A percentile compares a stretch with the other conserved stretches of the same genome.
phyloP scores from a whole-genome alignment of 92 coral and sea anemone species.

The Epizoanthus rinbou region DNA sequence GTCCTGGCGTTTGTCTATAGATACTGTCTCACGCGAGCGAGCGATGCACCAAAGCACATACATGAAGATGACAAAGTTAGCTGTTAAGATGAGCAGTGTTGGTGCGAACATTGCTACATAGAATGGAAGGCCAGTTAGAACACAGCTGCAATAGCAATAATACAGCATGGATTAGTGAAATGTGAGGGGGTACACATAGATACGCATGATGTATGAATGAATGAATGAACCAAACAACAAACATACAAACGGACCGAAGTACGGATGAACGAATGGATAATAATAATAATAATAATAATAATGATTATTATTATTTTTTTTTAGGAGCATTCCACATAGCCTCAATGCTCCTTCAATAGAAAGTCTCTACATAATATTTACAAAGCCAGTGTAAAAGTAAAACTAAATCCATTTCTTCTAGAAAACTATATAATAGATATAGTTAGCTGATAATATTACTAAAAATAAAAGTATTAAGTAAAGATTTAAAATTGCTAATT shows the following conservation, averaged over 20 bases:
- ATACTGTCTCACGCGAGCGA: not conserved
- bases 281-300: too few species aligned
- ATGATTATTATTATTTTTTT: too few species aligned
- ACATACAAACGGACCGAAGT: not conserved
- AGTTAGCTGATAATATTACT: too few species aligned
- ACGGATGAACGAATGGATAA: not conserved
- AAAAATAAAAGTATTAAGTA: too few species aligned
- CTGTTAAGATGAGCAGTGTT: not conserved
- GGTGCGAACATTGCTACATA: slow-evolving; percentile 34
- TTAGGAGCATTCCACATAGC: too few species aligned
- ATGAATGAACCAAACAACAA: not conserved
- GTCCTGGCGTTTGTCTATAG: not conserved
- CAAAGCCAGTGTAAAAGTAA: too few species aligned
- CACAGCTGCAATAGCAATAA: slow-evolving; percentile 35
- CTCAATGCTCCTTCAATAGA: too few species aligned
- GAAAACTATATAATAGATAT: too few species aligned
- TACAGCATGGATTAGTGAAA: not conserved
- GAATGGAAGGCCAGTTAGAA: slow-evolving; percentile 26
- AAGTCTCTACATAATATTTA: too few species aligned
- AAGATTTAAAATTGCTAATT: too few species aligned
- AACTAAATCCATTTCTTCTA: too few species aligned
- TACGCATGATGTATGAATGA: not conserved
- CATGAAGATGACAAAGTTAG: slow-evolving; percentile 13
- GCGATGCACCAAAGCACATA: slow-evolving; percentile 17
- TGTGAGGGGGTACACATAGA: not conserved